Evolutionary conservation across 2,888 invertebrate species (phyloP), one percentile per base, ranked within the genome.

Genomic region (Mycalesis mineus): DNA sequence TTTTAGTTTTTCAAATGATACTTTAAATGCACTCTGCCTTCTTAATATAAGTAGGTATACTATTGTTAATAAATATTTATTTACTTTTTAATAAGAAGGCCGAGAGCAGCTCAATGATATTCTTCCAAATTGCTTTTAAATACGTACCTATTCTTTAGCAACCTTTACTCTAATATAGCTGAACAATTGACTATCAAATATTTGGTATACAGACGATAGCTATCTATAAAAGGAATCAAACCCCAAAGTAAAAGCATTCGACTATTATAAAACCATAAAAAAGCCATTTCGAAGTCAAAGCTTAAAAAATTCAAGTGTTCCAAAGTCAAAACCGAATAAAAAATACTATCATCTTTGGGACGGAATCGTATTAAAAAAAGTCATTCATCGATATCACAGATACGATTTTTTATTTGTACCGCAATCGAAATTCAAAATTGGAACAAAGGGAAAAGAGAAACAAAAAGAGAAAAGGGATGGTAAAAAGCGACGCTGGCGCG

Each of bases 391-490:
- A 31, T 55, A 60, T 55, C 60, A 55, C 45, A 57, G 48, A 57
- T 55, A 47, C 31, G 44, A 41, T 62, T 62, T 62, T 62, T 62
- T 62, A 50, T 66, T 62, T 63, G 52, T 68, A 65, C 58, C 61
- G 63, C 53, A 66, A 66, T 64, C 65, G 59, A 79, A 80, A 74
- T 79, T 64, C 65, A 58, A 79, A 80, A 74, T 79, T 83, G 66
- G 78, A 84, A 87, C 84, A 87, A 87, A 88, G 82, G 78, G 76
- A 79, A 80, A 82, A 82, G 72, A 84, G 84, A 84, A 82, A 82
- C 71, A 68, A 73, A 71, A 70, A 76, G 76, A 78, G 77, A 83
- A 85, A 85, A 82, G 80, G 75, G 69, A 72, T 68, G 67, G 75
- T 79, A 87, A 87, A 88, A 87, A 86, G 81, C 67, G 66, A 78